phyloP scores from a whole-genome alignment of 2,888 invertebrate species.

The Lithosia quadra region DNA sequence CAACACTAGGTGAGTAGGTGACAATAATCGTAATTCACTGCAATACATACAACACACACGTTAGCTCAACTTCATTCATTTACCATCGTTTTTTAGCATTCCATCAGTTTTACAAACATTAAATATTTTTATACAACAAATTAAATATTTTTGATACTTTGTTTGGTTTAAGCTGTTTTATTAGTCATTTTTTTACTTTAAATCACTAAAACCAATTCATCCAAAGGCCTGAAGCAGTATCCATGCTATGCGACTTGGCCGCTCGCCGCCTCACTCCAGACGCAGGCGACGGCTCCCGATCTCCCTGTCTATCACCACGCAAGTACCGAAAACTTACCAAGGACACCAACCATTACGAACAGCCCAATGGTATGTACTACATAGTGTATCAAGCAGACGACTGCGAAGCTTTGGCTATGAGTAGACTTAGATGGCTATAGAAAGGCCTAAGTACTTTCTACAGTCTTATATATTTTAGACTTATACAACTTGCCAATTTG shows the following conservation, averaged over 20 bases:
- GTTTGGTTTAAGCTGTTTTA: too few relatives aligned
- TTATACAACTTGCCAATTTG: background rate
- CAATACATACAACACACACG: too few relatives aligned
- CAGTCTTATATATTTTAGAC: background rate
- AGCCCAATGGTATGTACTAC: slow-evolving; percentile 74
- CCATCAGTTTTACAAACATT: too few relatives aligned
- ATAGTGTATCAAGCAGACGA: background rate
- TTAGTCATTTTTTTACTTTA: background rate
- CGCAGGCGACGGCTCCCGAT: slow-evolving; percentile 80
- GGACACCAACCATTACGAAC: slow-evolving; percentile 84
- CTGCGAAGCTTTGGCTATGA: slow-evolving; percentile 14
- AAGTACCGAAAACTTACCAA: slow-evolving; percentile 87
- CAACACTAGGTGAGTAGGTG: background rate
- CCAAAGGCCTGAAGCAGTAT: slow-evolving; percentile 92
- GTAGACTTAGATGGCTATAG: slow-evolving; percentile 4
- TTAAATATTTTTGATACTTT: too few relatives aligned
- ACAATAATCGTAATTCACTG: too few relatives aligned
- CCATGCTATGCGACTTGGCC: slow-evolving; percentile 94
- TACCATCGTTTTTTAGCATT: too few relatives aligned
- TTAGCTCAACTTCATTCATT: too few relatives aligned
- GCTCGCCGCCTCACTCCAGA: slow-evolving; percentile 91
- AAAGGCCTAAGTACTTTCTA: slow-evolving; percentile 4
- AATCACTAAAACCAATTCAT: background rate
- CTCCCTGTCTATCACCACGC: slow-evolving; percentile 89
- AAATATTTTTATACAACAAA: too few relatives aligned